Evolutionary conservation across 2,888 invertebrate genomes (phyloP).

Genomic region (Drosophila conformis): DNA sequence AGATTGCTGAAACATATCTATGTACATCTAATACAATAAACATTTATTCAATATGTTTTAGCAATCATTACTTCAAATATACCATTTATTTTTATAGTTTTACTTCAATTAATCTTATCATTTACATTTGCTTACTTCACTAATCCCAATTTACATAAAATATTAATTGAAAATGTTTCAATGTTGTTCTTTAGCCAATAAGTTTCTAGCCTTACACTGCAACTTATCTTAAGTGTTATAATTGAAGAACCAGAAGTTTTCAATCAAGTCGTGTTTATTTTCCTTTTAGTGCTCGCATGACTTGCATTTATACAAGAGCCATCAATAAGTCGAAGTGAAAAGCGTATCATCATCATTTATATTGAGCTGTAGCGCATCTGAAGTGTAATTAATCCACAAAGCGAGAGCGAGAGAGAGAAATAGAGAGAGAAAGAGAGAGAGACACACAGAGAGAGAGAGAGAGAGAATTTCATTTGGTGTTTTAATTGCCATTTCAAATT

Average conservation of each 20-base stretch:
- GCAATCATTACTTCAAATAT: background rate
- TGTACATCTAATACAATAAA: background rate
- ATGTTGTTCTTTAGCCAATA: background rate
- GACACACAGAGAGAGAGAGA: background rate
- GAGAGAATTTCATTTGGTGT: constrained; percentile 35
- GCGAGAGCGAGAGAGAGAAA: background rate
- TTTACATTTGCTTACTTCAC: background rate
- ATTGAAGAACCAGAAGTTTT: background rate
- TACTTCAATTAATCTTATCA: background rate
- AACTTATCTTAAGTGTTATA: background rate
- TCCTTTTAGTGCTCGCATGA: background rate
- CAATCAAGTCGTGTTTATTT: background rate
- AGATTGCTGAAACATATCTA: background rate
- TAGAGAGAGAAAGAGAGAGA: background rate
- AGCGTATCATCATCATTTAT: constrained; percentile 44
- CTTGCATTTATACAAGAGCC: background rate
- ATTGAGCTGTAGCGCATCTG: constrained; percentile 31
- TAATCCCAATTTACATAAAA: background rate
- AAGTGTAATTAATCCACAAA: constrained; percentile 25
- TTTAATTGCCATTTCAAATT: constrained; percentile 60
- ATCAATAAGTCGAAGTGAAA: constrained; percentile 44
- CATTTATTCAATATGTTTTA: background rate
- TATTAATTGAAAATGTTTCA: background rate
- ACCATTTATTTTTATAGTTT: background rate
- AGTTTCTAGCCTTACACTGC: background rate